Evolutionary conservation across 1,140 invertebrate species (phyloP).

Genomic region (Neodiprion lecontei): DNA sequence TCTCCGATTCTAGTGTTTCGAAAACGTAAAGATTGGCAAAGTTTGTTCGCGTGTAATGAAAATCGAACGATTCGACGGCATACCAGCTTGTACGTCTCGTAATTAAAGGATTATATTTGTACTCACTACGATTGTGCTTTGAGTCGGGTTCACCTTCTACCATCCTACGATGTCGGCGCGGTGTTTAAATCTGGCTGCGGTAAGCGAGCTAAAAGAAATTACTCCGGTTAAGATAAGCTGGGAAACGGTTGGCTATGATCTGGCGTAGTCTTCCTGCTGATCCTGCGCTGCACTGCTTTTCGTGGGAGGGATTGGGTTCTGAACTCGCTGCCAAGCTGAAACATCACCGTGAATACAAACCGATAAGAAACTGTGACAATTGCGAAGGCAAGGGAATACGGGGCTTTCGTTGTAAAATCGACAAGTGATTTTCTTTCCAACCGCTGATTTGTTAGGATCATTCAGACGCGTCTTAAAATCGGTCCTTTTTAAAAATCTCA

Average conservation of each 20-base stretch:
- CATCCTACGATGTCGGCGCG: slow-evolving; percentile 72
- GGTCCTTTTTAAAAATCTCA: no score
- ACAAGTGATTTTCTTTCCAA: no score
- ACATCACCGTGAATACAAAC: slow-evolving; percentile 9
- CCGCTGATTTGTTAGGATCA: no score
- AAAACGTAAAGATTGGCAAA: no score
- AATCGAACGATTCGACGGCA: no score
- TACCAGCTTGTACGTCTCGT: no score
- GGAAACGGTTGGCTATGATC: slow-evolving; percentile 21
- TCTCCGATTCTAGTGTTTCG: no score
- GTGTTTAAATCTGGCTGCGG: slow-evolving; percentile 49
- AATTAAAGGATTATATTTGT: neutral
- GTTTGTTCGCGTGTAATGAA: no score
- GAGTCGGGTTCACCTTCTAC: slow-evolving; percentile 78
- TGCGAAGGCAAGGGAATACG: no score
- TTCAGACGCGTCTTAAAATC: no score
- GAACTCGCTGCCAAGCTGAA: slow-evolving; percentile 58
- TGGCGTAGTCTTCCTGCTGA: slow-evolving; percentile 54
- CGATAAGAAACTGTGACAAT: no score
- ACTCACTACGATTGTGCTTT: slow-evolving; percentile 77
- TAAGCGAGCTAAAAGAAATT: slow-evolving; percentile 19
- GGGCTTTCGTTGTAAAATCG: no score
- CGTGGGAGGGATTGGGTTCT: slow-evolving; percentile 57
- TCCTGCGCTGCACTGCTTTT: slow-evolving; percentile 60
- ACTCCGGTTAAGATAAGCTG: neutral